Percentiles rank a stretch among this genome's conserved stretches.
These are phyloP conservation scores for Leptatherina wallacei DNA, from an alignment of 2,797 vertebrate species.

Conservation along the genomic window DNA sequence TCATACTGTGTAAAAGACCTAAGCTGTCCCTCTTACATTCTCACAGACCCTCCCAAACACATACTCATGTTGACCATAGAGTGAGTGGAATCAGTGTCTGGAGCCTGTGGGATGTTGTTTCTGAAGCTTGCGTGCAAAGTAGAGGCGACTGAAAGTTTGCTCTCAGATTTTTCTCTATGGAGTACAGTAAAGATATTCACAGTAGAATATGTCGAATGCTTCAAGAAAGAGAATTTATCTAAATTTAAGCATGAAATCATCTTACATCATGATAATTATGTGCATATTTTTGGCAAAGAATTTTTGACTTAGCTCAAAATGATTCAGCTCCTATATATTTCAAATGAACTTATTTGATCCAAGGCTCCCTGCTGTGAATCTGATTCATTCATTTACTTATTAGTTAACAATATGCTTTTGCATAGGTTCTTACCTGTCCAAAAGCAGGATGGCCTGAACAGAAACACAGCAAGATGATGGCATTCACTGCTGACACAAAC, in stretches of 20 bases:
- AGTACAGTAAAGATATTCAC: slow-evolving; percentile 20
- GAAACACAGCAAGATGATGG: slow-evolving; percentile 67
- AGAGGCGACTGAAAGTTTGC: slow-evolving; percentile 20
- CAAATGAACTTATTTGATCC: neutral
- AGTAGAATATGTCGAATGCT: slow-evolving; percentile 11
- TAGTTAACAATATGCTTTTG: slow-evolving; percentile 6
- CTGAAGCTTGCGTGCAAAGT: slow-evolving; percentile 26
- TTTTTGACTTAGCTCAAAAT: neutral
- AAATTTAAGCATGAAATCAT: neutral
- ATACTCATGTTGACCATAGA: neutral
- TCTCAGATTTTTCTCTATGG: slow-evolving; percentile 15
- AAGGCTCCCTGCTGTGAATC: neutral
- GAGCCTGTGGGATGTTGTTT: slow-evolving; percentile 31
- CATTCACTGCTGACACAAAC: slow-evolving; percentile 57
- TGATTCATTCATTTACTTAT: slow-evolving; percentile 6
- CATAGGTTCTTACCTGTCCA: slow-evolving; percentile 80
- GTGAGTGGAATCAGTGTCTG: slow-evolving; percentile 49
- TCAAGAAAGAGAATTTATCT: neutral
- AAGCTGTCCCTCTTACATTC: slow-evolving; percentile 3
- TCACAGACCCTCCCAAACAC: slow-evolving; percentile 6
- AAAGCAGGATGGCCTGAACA: slow-evolving; percentile 59
- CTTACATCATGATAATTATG: neutral
- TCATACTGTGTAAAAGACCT: neutral
- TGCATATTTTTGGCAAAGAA: neutral
- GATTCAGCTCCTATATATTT: neutral